phyloP scores from a whole-genome alignment of 64 coral and sea anemone species.

The Porites australiensis region DNA sequence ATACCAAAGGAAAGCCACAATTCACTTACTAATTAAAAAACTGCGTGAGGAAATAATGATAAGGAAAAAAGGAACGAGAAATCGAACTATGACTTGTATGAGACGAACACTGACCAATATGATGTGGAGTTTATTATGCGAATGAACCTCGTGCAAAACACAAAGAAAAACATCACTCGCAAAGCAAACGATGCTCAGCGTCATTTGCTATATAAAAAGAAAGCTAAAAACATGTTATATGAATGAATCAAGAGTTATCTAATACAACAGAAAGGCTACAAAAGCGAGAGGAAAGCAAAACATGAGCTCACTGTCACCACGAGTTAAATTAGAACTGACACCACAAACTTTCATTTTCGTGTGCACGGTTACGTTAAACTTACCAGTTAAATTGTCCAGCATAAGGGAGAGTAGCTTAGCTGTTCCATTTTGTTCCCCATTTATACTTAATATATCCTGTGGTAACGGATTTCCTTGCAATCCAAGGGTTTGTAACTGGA shows the following conservation, averaged over 20 bases:
- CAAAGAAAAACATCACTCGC: conserved; percentile 36
- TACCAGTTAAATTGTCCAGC: conserved; percentile 97
- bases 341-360: conserved; percentile 66
- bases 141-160: conserved; percentile 52
- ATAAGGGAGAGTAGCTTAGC: conserved; percentile 89
- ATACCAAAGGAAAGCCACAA: neutral
- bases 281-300: neutral
- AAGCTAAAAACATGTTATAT: neutral
- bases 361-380: conserved; percentile 61
- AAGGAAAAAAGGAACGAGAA: neutral
- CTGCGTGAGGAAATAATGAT: neutral
- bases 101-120: neutral
- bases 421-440: conserved; percentile 92
- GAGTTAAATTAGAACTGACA: conserved; percentile 88
- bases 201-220: neutral
- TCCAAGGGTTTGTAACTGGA: conserved; percentile 97
- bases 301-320: conserved; percentile 14
- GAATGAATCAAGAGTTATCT: neutral
- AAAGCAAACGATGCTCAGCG: conserved; percentile 19
- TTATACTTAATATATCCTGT: conserved; percentile 87
- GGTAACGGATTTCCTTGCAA: conserved; percentile 95
- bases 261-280: neutral
- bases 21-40: no score
- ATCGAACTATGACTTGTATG: neutral
- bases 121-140: neutral